Percentiles rank a stretch among this genome's conserved stretches.
These are phyloP conservation scores for Pyrochroa serraticornis DNA, from an alignment of 2,888 invertebrate species.

Conservation along the genomic window DNA sequence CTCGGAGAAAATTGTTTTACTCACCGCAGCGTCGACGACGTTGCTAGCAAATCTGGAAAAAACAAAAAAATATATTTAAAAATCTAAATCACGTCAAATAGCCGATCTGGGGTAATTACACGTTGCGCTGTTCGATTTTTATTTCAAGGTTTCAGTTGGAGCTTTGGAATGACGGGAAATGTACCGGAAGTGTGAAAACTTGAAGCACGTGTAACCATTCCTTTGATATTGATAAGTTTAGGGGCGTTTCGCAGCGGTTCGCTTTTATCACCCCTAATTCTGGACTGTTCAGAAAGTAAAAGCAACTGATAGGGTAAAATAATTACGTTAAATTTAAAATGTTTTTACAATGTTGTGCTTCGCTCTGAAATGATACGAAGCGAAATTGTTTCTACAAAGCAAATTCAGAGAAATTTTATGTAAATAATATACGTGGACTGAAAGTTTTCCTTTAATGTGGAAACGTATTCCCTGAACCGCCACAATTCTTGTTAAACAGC, in stretches of 20 bases:
- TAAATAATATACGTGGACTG: too few species aligned
- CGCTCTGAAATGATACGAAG: too few species aligned
- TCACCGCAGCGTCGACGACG: conserved; percentile 8
- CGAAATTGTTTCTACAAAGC: too few species aligned
- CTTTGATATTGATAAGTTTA: conserved; percentile 29
- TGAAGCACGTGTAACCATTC: conserved; percentile 22
- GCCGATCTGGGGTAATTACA: conserved; percentile 9
- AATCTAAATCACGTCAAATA: conserved; percentile 11
- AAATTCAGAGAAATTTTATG: too few species aligned
- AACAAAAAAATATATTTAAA: conserved; percentile 15
- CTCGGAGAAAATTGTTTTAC: conserved; percentile 1
- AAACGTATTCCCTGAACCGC: too few species aligned
- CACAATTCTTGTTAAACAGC: too few species aligned
- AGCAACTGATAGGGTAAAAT: too few species aligned
- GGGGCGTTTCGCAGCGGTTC: neutral
- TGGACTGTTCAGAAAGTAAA: conserved; percentile 2
- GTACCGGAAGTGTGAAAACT: conserved; percentile 21
- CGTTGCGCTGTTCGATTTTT: conserved; percentile 11
- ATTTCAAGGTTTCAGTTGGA: conserved; percentile 1
- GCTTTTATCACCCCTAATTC: neutral
- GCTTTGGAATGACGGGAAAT: conserved; percentile 9
- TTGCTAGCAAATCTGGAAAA: conserved; percentile 3
- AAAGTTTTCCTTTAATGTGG: too few species aligned
- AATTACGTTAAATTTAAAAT: too few species aligned
- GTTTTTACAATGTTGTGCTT: too few species aligned